Evolutionary conservation across 2,888 invertebrate species (phyloP).

Genomic region (Syrista parreyssii): DNA sequence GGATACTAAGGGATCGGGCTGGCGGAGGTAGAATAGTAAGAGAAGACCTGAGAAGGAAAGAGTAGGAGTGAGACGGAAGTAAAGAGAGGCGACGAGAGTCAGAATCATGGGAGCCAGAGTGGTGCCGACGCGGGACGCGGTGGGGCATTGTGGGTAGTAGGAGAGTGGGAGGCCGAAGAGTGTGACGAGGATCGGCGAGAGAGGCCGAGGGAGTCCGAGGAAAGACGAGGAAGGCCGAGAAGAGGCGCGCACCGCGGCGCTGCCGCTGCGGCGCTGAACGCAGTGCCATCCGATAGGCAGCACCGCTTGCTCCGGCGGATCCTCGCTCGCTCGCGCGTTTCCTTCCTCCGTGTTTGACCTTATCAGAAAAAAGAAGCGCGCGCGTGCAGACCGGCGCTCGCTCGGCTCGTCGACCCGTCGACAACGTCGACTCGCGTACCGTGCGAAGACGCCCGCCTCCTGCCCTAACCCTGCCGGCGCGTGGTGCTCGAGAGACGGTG

Average conservation of each 20-base stretch:
- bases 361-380: conserved; percentile 8
- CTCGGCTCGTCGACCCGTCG: background rate
- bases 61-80: conserved; percentile 28
- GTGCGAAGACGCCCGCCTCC: background rate
- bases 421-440: background rate
- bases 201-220: conserved; percentile 20
- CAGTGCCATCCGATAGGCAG: conserved; percentile 59
- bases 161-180: background rate
- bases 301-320: conserved; percentile 53
- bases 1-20: background rate
- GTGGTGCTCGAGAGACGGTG: conserved; percentile 14
- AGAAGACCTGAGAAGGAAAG: background rate
- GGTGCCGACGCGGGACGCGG: background rate
- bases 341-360: conserved; percentile 32
- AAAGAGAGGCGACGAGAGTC: background rate
- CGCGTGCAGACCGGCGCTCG: background rate
- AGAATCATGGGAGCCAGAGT: background rate
- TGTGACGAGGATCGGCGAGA: conserved; percentile 4
- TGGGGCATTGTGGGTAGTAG: background rate
- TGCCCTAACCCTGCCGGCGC: background rate
- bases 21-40: conserved; percentile 35
- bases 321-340: conserved; percentile 32
- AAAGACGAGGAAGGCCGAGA: conserved; percentile 43
- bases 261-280: conserved; percentile 54
- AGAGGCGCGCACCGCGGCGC: conserved; percentile 29